Evolutionary conservation across 2,888 invertebrate genomes (phyloP), one percentile per base, ranked within the genome.

Genomic region (Eilema sororculum): DNA sequence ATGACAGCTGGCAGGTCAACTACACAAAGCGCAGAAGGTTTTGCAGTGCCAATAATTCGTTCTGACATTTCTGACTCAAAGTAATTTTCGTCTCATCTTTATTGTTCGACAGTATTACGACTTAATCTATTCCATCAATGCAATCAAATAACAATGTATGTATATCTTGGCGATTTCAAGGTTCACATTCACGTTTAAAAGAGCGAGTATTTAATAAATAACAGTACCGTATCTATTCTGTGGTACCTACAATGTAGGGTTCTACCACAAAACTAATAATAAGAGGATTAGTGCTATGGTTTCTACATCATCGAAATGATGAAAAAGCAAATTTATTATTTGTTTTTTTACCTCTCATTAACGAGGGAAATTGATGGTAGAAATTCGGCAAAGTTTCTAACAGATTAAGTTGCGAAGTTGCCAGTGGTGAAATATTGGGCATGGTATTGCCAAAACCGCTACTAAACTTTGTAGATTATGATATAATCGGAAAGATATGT

Each of bases 401-500:
- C 22, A 22, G n/a, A 22, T 22, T 56, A 10, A 56, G 6, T 56
- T 28, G 5, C 28, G 3, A 20, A n/a, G n/a, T n/a, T 52, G 52
- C 56, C 56, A n/a, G 56, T 56, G 22, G 56, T 56, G 8, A 22
- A 57, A 57, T 28, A 30, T 59, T 28, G 3, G 25, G 13, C 28
- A 59, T 20, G 30, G 28, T 30, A 30, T 20, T 60, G 30, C 59
- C 28, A 28, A 60, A 30, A 30, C 30, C n/a, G 16, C n/a, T 30
- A 30, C 20, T 30, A 20, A 28, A 20, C n/a, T 20, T 30, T 20
- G 3, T 30, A 60, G 30, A 12, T 64, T 64, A 70, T 64, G 69
- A 75, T 78, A 75, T 77, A 63, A 69, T 73, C 30, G 37, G 58
- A 69, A 67, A 80, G 77, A 79, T 79, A 81, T 77, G 78, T 75